A percentile compares a stretch with the other conserved stretches of the same genome.
Evolutionary conservation across 2,888 invertebrate genomes (phyloP).

Genomic region (Acanthosepion pharaonis): DNA sequence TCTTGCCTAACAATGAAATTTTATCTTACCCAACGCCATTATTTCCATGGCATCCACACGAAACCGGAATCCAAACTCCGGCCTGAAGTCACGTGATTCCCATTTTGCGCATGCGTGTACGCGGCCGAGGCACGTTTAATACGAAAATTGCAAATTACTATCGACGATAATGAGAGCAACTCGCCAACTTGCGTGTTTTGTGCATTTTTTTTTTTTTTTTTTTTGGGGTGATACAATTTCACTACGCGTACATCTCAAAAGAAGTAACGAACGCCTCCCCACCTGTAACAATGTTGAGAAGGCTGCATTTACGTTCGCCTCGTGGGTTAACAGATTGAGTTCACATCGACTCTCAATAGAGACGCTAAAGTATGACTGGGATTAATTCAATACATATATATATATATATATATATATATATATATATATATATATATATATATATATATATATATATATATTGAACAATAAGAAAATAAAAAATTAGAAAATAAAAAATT

Average conservation of each 20-base stretch:
- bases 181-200: background rate
- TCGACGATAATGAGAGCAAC: background rate
- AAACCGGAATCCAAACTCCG: background rate
- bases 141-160: background rate
- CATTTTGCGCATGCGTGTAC: background rate
- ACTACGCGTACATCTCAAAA: background rate
- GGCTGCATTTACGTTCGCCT: background rate
- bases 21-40: no score
- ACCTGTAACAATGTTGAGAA: background rate
- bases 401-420: no score
- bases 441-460: no score
- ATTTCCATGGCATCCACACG: background rate
- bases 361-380: no score
- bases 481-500: no score
- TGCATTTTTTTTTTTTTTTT: background rate
- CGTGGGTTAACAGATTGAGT: no score
- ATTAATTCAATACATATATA: no score
- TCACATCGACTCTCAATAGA: no score
- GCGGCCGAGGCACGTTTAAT: background rate
- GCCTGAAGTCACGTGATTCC: background rate
- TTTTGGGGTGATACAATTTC: background rate
- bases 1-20: background rate
- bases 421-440: no score
- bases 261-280: background rate
- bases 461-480: no score